Evolutionary conservation across 2,113 vertebrate genomes (phyloP).

Genomic region (Papio anubis): DNA sequence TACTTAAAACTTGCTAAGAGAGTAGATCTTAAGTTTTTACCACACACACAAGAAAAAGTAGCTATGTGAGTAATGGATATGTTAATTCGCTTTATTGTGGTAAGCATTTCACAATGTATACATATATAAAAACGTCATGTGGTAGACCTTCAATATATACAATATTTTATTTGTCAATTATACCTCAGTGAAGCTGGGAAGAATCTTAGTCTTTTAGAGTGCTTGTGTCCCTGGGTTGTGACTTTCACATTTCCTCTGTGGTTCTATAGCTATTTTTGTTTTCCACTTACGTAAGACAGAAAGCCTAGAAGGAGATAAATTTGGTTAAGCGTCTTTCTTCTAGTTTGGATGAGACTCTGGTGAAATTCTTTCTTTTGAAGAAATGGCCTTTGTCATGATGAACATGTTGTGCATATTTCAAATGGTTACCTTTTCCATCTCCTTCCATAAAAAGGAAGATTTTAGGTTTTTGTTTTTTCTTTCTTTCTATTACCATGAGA

Average conservation of each 20-base stretch:
- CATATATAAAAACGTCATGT: background rate
- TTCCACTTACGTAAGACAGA: background rate
- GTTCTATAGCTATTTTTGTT: background rate
- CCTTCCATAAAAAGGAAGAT: background rate
- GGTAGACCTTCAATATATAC: background rate
- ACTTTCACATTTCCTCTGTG: background rate
- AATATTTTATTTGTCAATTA: background rate
- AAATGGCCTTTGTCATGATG: background rate
- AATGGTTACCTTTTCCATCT: background rate
- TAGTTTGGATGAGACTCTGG: background rate
- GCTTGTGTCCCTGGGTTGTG: background rate
- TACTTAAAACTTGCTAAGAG: background rate
- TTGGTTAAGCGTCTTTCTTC: background rate
- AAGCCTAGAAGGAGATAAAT: background rate
- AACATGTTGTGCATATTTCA: background rate
- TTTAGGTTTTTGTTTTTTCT: background rate
- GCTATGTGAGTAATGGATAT: background rate
- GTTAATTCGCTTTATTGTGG: background rate
- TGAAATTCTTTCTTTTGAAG: background rate
- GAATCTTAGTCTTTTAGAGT: background rate
- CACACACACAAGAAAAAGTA: background rate
- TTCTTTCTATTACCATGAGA: background rate
- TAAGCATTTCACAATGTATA: background rate
- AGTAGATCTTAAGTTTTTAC: background rate
- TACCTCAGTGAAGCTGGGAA: background rate